These are phyloP conservation scores for Syndactyla subalaris DNA, from an alignment of 2,797 vertebrate species.

Conservation along the genomic window DNA sequence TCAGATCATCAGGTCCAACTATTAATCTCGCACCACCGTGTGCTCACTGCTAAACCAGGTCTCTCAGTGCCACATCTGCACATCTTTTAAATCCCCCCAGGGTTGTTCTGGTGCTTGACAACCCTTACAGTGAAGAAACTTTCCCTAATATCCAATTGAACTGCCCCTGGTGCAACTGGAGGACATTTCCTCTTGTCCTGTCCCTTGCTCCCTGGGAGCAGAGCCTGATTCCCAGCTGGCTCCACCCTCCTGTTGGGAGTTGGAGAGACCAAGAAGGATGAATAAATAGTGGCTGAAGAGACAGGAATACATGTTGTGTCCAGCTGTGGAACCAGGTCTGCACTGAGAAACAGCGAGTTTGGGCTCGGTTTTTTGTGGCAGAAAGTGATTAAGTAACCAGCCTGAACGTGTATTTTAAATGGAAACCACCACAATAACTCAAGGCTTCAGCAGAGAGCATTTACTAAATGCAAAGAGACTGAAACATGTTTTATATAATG, in stretches of 20 bases:
- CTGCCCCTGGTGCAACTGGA: background rate
- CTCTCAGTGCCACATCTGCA: background rate
- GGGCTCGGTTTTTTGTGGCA: background rate
- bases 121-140: background rate
- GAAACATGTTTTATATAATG: background rate
- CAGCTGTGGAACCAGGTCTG: background rate
- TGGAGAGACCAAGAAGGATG: background rate
- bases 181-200: background rate
- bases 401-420: background rate
- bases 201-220: background rate
- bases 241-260: background rate
- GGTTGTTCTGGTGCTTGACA: background rate
- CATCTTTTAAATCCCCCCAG: background rate
- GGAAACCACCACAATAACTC: background rate
- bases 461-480: background rate
- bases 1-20: background rate
- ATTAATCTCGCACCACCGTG: background rate
- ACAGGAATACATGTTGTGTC: background rate
- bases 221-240: background rate
- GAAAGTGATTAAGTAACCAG: constrained; percentile 13
- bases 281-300: background rate
- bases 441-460: background rate
- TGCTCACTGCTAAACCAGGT: background rate
- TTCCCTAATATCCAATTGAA: background rate
- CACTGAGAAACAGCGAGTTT: background rate